Evolutionary conservation across 2,113 vertebrate species (phyloP).

Genomic region (Onychostruthus taczanowskii): DNA sequence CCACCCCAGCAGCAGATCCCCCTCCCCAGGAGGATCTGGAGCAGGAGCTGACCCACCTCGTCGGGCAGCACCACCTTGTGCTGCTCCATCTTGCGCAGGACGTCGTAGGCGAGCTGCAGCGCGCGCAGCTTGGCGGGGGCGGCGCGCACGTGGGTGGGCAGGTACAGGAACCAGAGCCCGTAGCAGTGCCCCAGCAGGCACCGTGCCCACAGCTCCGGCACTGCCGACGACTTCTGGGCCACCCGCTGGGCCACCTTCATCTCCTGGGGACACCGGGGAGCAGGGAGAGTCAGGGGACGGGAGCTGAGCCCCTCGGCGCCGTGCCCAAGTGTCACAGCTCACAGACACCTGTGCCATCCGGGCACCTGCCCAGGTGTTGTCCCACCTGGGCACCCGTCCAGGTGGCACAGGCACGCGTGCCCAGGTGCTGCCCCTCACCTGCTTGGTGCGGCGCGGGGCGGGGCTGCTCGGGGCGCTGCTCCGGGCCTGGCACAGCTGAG

Average conservation of each 20-base stretch:
- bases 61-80: conserved; percentile 91
- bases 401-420: background rate
- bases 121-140: conserved; percentile 83
- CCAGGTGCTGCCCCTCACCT: conserved; percentile 69
- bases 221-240: conserved; percentile 84
- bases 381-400: background rate
- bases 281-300: rapidly evolving
- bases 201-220: conserved; percentile 92
- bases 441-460: conserved; percentile 89
- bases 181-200: conserved; percentile 93
- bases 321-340: rapidly evolving
- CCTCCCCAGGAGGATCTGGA: rapidly evolving
- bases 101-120: conserved; percentile 87
- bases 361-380: background rate
- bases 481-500: conserved; percentile 72
- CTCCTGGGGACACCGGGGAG: conserved; percentile 72
- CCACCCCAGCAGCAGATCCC: background rate
- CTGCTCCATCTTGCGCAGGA: conserved; percentile 91
- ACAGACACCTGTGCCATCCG: background rate
- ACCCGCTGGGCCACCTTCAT: conserved; percentile 89
- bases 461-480: conserved; percentile 91
- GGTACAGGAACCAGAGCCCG: conserved; percentile 93
- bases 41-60: conserved; percentile 69
- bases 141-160: conserved; percentile 86
- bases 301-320: background rate